Conservation (phyloP, 2,113 vertebrate species). For the Ophthalmolycus amberensis region DNA sequence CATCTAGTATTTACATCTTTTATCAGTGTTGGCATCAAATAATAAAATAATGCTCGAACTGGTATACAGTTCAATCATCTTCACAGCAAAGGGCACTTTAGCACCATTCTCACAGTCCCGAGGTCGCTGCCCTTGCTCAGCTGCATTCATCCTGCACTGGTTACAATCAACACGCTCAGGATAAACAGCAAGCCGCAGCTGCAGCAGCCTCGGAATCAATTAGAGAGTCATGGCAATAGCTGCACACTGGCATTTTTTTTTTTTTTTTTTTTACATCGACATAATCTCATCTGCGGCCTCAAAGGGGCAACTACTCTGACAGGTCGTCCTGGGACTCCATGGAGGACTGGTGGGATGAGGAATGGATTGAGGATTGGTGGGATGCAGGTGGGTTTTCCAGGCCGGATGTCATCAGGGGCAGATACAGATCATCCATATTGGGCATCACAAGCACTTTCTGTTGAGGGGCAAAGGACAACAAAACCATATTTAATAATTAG, state of each 20-base stretch:
- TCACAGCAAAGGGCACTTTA: constrained; percentile 41
- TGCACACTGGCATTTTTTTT: neutral
- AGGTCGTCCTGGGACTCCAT: constrained; percentile 72
- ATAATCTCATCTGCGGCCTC: neutral
- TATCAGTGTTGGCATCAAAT: constrained; percentile 2
- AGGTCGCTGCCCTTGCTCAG: constrained; percentile 4
- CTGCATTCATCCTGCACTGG: constrained; percentile 11
- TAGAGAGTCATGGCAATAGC: constrained; percentile 16
- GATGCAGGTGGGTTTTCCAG: constrained; percentile 79
- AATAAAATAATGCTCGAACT: constrained; percentile 1
- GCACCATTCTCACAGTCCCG: constrained; percentile 20
- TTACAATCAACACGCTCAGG: neutral
- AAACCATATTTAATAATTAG: neutral
- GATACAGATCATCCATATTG: constrained; percentile 90
- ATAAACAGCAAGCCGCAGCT: neutral
- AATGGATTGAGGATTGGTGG: constrained; percentile 75
- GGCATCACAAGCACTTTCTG: constrained; percentile 92
- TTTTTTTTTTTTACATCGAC: neutral
- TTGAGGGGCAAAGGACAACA: constrained; percentile 1
- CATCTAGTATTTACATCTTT: constrained; percentile 2
- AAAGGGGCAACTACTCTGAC: constrained; percentile 57
- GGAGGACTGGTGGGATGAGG: constrained; percentile 74
- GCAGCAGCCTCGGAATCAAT: constrained; percentile 24
- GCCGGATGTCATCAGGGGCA: constrained; percentile 88
- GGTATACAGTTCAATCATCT: neutral